A percentile compares a stretch with the other conserved stretches of the same genome.
Conservation (phyloP, 2,888 invertebrate genomes). For the Leptopilina syphax region DNA sequence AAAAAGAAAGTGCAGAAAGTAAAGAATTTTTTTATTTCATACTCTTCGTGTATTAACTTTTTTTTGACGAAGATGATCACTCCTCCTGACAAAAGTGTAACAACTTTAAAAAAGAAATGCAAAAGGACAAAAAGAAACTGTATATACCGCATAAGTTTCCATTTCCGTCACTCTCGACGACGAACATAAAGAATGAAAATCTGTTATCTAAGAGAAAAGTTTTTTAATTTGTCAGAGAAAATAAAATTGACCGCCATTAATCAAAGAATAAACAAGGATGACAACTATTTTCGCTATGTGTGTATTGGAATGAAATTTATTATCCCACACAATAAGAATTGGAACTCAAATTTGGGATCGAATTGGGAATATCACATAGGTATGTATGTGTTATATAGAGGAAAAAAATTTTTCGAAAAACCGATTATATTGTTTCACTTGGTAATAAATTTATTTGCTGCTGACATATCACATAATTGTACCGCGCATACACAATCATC, state of each 20-base stretch:
- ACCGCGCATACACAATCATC: conserved; percentile 1
- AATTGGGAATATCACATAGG: neutral
- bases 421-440: neutral
- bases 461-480: conserved; percentile 14
- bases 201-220: neutral
- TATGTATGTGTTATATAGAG: neutral
- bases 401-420: neutral
- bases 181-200: neutral
- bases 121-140: neutral
- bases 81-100: too few species aligned
- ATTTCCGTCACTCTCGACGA: neutral
- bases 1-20: too few species aligned
- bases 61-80: too few species aligned
- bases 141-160: neutral
- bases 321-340: neutral
- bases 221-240: conserved; percentile 2
- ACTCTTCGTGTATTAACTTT: too few species aligned
- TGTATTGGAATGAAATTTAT: neutral
- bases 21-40: too few species aligned
- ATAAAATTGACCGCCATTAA: neutral
- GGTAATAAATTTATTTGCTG: conserved; percentile 12
- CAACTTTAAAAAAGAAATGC: neutral
- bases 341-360: neutral
- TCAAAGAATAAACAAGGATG: neutral
- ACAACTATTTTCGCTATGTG: neutral